phyloP scores from a whole-genome alignment of 2,888 invertebrate genomes.

The Drosophila anomelani region DNA sequence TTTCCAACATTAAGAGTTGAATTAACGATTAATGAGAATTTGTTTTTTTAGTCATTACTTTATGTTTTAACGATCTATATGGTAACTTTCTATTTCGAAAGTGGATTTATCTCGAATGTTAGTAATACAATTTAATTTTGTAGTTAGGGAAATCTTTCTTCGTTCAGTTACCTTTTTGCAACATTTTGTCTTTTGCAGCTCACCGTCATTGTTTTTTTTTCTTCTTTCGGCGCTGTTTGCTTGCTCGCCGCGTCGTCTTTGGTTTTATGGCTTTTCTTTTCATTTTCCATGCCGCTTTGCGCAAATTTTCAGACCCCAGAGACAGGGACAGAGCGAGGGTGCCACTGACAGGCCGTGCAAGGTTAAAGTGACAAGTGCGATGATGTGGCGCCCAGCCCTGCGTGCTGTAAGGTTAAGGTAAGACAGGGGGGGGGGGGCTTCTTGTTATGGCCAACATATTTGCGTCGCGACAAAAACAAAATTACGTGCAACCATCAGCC shows the following conservation, averaged over 20 bases:
- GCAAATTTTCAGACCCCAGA: constrained; percentile 69
- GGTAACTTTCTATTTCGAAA: too few relatives aligned
- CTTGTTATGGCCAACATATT: constrained; percentile 71
- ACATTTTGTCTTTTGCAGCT: constrained; percentile 32
- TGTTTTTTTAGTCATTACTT: too few relatives aligned
- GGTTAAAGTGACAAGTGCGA: constrained; percentile 81
- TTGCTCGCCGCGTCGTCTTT: constrained; percentile 73
- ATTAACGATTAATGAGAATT: too few relatives aligned
- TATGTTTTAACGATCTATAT: too few relatives aligned
- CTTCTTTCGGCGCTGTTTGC: constrained; percentile 43
- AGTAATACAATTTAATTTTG: not conserved
- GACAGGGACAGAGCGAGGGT: constrained; percentile 22
- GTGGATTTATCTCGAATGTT: too few relatives aligned
- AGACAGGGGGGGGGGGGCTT: constrained; percentile 18
- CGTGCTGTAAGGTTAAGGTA: constrained; percentile 66
- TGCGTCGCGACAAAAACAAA: constrained; percentile 79
- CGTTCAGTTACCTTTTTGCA: not conserved
- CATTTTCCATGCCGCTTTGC: constrained; percentile 76
- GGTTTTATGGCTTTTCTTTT: constrained; percentile 80
- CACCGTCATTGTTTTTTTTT: constrained; percentile 40
- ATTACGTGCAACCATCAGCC: constrained; percentile 67
- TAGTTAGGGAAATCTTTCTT: not conserved
- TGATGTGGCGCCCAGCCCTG: constrained; percentile 70
- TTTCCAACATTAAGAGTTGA: too few relatives aligned
- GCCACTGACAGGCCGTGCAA: constrained; percentile 76